Evolutionary conservation across 1,140 invertebrate species (phyloP).

Genomic region (Lepidurus couesii): DNA sequence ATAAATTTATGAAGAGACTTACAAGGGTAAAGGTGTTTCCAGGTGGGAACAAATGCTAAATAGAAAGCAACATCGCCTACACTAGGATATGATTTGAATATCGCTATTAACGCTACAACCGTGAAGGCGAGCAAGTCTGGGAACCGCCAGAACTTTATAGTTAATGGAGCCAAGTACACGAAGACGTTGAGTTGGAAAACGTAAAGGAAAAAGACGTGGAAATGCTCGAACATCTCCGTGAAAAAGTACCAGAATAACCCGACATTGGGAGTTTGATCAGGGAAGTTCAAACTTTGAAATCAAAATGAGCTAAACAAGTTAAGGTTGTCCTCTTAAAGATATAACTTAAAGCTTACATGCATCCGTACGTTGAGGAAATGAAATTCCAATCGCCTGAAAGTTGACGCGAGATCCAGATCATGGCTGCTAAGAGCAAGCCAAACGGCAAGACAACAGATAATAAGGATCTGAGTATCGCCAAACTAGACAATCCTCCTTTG

Average conservation of each 20-base stretch:
- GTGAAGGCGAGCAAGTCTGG: constrained; percentile 79
- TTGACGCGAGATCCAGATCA: constrained; percentile 45
- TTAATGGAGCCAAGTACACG: constrained; percentile 82
- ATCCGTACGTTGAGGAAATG: constrained; percentile 70
- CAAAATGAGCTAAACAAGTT: constrained; percentile 37
- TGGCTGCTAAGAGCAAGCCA: constrained; percentile 38
- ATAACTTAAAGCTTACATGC: constrained; percentile 59
- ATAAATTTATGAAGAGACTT: constrained; percentile 46
- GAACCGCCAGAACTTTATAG: constrained; percentile 76
- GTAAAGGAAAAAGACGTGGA: constrained; percentile 86
- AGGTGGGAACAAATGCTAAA: constrained; percentile 80
- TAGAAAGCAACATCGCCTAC: constrained; percentile 92
- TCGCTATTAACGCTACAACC: constrained; percentile 73
- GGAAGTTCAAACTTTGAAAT: constrained; percentile 65
- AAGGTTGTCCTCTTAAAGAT: background rate
- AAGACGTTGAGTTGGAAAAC: constrained; percentile 95
- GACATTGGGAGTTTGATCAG: constrained; percentile 92
- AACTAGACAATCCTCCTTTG: constrained; percentile 37
- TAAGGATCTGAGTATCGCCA: constrained; percentile 35
- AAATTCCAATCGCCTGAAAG: constrained; percentile 63
- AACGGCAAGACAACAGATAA: constrained; percentile 40
- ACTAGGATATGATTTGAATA: constrained; percentile 96
- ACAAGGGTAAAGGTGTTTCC: constrained; percentile 85
- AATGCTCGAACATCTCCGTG: constrained; percentile 99
- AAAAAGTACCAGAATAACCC: constrained; percentile 99